A percentile compares a stretch with the other conserved stretches of the same genome.
These are phyloP conservation scores for Urophycis tenuis DNA, from an alignment of 2,797 vertebrate species.

Conservation along the genomic window DNA sequence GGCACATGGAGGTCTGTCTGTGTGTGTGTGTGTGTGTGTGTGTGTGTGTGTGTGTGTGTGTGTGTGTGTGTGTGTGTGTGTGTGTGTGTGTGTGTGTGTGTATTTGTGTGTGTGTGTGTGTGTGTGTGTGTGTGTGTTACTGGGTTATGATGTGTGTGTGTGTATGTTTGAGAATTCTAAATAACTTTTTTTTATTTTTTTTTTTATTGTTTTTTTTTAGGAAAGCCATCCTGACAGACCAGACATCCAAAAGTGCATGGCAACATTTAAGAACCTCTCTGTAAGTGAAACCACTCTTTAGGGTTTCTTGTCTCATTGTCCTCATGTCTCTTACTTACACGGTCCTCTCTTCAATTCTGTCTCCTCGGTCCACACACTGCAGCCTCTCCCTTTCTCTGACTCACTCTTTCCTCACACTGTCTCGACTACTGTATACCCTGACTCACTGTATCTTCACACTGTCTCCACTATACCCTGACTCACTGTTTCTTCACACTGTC, in stretches of 20 bases:
- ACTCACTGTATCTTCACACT: too few relatives aligned
- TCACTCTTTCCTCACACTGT: not conserved
- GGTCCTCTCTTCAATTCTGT: too few relatives aligned
- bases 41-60: slow-evolving; percentile 40
- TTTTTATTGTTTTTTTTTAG: slow-evolving; percentile 62
- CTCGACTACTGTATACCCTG: not conserved
- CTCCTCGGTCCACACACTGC: not conserved
- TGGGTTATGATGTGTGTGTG: slow-evolving; percentile 15
- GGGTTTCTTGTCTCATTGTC: slow-evolving; percentile 5
- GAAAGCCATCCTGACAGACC: slow-evolving; percentile 86
- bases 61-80: slow-evolving; percentile 45
- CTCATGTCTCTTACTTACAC: not conserved
- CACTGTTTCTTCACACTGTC: too few relatives aligned
- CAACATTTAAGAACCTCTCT: slow-evolving; percentile 87
- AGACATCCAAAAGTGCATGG: slow-evolving; percentile 95
- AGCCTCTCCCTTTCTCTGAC: not conserved
- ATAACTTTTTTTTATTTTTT: not conserved
- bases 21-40: slow-evolving; percentile 51
- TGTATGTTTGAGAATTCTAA: not conserved
- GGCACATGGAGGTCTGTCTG: slow-evolving; percentile 95
- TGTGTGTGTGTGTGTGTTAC: slow-evolving; percentile 14
- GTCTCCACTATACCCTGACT: too few relatives aligned
- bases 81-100: slow-evolving; percentile 53
- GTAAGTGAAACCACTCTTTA: slow-evolving; percentile 68
- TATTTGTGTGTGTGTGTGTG: slow-evolving; percentile 54